Conservation (phyloP, 2,888 invertebrate species). For the Campopleginae sp. region DNA sequence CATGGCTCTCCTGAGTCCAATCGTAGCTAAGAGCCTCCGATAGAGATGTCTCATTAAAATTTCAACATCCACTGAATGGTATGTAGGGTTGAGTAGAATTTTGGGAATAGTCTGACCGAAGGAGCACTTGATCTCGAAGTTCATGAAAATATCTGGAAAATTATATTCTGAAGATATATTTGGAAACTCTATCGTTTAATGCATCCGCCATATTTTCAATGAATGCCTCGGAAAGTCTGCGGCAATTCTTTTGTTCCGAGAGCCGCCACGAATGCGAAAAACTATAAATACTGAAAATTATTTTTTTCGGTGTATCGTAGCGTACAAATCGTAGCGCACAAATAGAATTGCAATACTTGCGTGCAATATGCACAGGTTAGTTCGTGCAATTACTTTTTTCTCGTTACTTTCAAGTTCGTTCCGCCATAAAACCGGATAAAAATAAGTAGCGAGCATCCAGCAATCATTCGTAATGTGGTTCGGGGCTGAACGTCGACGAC, state of each 20-base stretch:
- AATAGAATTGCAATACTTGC: not conserved
- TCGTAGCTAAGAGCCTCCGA: not conserved
- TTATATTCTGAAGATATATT: not conserved
- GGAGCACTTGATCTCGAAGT: no score
- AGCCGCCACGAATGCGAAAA: no score
- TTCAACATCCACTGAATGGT: not conserved
- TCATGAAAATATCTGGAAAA: not conserved
- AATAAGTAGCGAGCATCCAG: not conserved
- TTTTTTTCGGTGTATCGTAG: no score
- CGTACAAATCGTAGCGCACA: not conserved
- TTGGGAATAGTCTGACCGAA: not conserved
- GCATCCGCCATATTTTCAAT: not conserved
- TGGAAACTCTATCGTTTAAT: not conserved
- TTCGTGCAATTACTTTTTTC: not conserved
- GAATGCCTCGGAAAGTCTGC: not conserved
- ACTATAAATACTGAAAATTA: no score
- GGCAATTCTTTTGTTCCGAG: no score
- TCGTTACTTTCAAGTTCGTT: constrained; percentile 9
- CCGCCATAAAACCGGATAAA: not conserved
- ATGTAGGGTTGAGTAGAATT: not conserved
- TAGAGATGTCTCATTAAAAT: not conserved
- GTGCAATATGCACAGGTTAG: not conserved
- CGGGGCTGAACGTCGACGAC: not conserved
- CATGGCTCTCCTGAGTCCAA: not conserved
- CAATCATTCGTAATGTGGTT: constrained; percentile 5